Conservation (phyloP, 2,113 vertebrate species). For the Myanophis thanlyinensis region DNA sequence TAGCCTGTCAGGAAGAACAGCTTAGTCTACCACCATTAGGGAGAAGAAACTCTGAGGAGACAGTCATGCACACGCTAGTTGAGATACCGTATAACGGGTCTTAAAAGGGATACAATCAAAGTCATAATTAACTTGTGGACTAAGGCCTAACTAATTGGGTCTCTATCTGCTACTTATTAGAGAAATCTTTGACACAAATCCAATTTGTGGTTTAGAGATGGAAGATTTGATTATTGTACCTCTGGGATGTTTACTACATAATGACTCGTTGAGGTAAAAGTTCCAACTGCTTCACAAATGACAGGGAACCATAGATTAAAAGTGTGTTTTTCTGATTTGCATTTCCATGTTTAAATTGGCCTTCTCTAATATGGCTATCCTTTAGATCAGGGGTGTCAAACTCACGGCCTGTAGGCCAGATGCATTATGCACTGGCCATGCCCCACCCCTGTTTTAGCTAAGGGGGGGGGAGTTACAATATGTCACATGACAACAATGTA, state of each 20-base stretch:
- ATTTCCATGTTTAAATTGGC: not conserved
- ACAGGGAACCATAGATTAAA: not conserved
- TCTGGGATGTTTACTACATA: not conserved
- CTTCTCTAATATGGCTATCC: not conserved
- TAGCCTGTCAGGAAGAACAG: not conserved
- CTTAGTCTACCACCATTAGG: not conserved
- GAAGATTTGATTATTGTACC: not conserved
- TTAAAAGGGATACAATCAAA: not conserved
- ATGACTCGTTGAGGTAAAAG: not conserved
- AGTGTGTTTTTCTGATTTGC: not conserved
- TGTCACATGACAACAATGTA: too few relatives aligned
- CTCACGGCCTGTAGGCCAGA: fast-evolving
- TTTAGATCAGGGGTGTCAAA: not conserved
- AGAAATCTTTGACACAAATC: not conserved
- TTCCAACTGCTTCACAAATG: not conserved
- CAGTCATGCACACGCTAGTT: not conserved
- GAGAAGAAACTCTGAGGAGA: not conserved
- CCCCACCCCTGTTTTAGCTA: too few relatives aligned
- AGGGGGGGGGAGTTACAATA: too few relatives aligned
- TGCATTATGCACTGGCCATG: too few relatives aligned
- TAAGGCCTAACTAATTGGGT: not conserved
- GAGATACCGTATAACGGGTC: not conserved
- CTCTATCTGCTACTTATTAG: not conserved
- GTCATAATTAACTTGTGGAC: not conserved
- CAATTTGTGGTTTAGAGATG: not conserved